Conservation (phyloP, 92 coral and sea anemone species). For the Anthopleura xanthogrammica region DNA sequence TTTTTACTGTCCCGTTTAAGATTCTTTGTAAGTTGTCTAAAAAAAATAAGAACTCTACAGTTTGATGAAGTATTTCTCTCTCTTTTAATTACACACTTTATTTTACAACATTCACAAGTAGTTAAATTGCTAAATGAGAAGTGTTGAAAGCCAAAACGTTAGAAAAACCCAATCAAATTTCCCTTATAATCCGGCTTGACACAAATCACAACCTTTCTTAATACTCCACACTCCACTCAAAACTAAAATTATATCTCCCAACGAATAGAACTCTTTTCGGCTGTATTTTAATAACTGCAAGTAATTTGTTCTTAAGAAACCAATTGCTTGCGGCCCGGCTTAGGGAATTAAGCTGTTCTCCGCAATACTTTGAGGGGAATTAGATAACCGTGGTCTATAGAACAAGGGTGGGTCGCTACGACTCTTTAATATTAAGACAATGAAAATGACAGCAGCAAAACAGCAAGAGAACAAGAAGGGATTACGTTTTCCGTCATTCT, state of each 20-base stretch:
- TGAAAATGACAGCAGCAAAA: constrained; percentile 15
- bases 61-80: not conserved
- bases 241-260: constrained; percentile 11
- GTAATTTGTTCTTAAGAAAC: constrained; percentile 22
- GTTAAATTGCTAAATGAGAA: constrained; percentile 8
- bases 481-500: constrained; percentile 37
- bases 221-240: constrained; percentile 1
- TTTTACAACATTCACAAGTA: not conserved
- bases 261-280: constrained; percentile 16
- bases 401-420: constrained; percentile 7
- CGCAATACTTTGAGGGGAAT: constrained; percentile 24
- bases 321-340: constrained; percentile 27
- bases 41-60: not conserved
- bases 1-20: no score
- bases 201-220: not conserved
- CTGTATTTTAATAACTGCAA: constrained; percentile 26
- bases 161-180: constrained; percentile 1
- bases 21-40: no score
- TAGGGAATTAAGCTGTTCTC: constrained; percentile 21
- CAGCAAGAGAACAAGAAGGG: constrained; percentile 11
- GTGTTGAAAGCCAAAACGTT: not conserved
- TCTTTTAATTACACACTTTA: no score
- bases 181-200: not conserved
- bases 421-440: constrained; percentile 15
- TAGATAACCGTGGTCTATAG: not conserved